phyloP scores from a whole-genome alignment of 1,140 invertebrate genomes.

The Camponotus floridanus region DNA sequence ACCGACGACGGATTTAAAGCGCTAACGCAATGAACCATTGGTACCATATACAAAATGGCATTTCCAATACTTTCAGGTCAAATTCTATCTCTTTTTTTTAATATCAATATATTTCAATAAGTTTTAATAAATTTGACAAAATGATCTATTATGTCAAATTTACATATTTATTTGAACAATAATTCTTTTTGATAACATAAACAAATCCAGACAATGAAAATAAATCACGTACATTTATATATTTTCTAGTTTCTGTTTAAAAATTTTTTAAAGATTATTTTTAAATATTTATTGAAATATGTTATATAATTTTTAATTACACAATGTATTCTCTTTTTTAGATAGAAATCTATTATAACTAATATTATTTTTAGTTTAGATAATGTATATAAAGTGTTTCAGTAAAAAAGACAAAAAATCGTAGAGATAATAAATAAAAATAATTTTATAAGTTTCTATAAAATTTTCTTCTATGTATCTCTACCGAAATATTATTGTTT shows the following conservation, averaged over 20 bases:
- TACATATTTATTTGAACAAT: neutral
- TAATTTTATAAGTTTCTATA: too few relatives aligned
- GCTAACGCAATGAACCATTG: neutral
- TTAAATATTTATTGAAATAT: too few relatives aligned
- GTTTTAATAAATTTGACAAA: neutral
- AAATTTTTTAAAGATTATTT: neutral
- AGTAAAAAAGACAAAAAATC: too few relatives aligned
- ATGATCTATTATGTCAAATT: neutral
- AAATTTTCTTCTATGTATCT: too few relatives aligned
- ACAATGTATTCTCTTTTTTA: neutral
- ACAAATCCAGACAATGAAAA: neutral
- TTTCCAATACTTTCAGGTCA: neutral
- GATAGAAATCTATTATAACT: neutral
- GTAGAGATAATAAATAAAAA: neutral
- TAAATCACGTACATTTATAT: neutral
- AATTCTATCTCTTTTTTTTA: neutral
- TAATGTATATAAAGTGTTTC: neutral
- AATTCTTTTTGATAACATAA: neutral
- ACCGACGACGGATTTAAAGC: neutral
- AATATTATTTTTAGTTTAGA: conserved; percentile 6
- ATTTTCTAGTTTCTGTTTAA: neutral
- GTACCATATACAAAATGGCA: neutral
- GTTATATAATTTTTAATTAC: neutral
- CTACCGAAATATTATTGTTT: too few relatives aligned
- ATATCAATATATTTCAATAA: neutral